Conservation (phyloP, 2,797 vertebrate species). For the Propithecus deckenii region DNA sequence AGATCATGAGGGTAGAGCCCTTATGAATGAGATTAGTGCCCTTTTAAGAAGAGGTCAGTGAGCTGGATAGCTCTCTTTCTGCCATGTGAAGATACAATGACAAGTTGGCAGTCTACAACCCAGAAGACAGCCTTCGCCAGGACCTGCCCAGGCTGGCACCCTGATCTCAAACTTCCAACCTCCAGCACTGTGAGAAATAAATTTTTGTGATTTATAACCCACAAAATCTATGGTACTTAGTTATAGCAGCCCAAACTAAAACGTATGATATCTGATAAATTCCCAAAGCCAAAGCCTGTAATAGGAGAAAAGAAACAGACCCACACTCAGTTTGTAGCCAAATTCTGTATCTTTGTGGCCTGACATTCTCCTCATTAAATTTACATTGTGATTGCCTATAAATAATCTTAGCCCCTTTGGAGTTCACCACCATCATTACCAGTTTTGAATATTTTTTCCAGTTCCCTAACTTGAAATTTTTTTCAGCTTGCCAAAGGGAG, state of each 20-base stretch:
- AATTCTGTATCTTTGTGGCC: neutral
- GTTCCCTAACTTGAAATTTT: neutral
- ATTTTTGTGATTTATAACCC: neutral
- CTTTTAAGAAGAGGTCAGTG: neutral
- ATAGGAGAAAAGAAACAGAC: neutral
- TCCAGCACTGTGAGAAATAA: neutral
- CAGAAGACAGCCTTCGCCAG: neutral
- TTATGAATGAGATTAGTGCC: neutral
- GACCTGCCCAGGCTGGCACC: neutral
- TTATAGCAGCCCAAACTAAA: neutral
- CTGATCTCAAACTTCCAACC: neutral
- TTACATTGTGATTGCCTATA: neutral
- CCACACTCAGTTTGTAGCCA: neutral
- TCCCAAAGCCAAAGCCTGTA: neutral
- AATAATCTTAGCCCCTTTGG: neutral
- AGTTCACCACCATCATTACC: neutral
- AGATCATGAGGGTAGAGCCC: neutral
- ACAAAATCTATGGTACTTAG: neutral
- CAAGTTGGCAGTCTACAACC: neutral
- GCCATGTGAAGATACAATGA: neutral
- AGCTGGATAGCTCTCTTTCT: neutral
- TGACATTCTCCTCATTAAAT: neutral
- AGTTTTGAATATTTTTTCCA: neutral
- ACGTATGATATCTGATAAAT: neutral
- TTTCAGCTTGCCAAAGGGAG: neutral